phyloP scores from a whole-genome alignment of 2,113 vertebrate species.

The Phalacrocorax carbo region DNA sequence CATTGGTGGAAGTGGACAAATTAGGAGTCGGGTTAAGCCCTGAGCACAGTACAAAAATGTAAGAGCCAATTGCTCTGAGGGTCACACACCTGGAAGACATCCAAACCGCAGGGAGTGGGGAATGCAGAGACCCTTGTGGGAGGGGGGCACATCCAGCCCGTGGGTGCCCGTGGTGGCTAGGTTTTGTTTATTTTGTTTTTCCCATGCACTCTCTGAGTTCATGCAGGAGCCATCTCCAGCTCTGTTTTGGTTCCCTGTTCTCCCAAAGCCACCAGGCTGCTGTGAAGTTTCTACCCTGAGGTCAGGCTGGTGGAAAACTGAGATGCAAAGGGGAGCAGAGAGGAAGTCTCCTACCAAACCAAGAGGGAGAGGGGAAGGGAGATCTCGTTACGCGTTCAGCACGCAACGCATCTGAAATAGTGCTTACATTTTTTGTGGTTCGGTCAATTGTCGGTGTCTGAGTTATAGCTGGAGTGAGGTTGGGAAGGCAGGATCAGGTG shows the following conservation, averaged over 20 bases:
- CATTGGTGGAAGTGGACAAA: background rate
- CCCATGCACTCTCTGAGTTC: background rate
- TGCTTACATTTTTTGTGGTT: fast-evolving
- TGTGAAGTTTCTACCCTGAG: background rate
- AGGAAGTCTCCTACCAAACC: background rate
- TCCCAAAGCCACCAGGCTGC: background rate
- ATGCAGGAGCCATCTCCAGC: background rate
- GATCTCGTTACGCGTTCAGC: background rate
- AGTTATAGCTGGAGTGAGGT: background rate
- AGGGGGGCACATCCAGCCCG: background rate
- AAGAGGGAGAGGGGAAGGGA: background rate
- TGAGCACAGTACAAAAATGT: background rate
- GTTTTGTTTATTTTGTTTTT: background rate
- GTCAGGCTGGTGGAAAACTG: background rate
- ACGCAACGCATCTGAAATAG: background rate
- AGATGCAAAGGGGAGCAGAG: background rate
- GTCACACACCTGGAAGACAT: background rate
- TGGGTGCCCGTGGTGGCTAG: background rate
- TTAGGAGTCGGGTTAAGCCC: background rate
- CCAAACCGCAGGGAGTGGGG: background rate
- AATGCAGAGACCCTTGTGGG: background rate
- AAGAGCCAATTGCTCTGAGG: background rate
- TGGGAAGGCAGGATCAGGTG: background rate
- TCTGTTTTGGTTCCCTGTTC: background rate
- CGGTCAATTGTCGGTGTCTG: background rate